phyloP scores from a whole-genome alignment of 2,888 invertebrate species.

The Phania funesta region DNA sequence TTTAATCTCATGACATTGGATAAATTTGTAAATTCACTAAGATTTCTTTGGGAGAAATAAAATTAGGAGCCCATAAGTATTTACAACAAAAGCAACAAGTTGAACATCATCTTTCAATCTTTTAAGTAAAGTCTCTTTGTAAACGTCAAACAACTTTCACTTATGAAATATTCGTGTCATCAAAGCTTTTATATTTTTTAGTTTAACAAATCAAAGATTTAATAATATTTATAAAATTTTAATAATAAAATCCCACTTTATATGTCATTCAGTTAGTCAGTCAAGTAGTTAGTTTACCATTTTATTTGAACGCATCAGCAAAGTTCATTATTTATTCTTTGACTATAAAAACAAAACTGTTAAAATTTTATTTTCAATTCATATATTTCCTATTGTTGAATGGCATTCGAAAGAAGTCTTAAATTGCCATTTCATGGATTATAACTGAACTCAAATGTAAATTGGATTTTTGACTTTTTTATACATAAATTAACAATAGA shows the following conservation, averaged over 20 bases:
- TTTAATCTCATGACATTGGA: slow-evolving; percentile 54
- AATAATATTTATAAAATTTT: slow-evolving; percentile 23
- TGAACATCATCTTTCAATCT: slow-evolving; percentile 20
- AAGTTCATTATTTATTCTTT: slow-evolving; percentile 6
- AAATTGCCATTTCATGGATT: no score
- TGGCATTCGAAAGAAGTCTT: no score
- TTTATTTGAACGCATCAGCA: not conserved
- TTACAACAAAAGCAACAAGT: slow-evolving; percentile 5
- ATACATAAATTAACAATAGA: no score
- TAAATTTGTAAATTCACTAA: not conserved
- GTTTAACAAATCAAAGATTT: not conserved
- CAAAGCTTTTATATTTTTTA: slow-evolving; percentile 5
- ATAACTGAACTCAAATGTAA: slow-evolving; percentile 31
- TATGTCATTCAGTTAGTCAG: slow-evolving; percentile 7
- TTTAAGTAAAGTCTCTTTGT: not conserved
- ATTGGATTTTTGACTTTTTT: slow-evolving; percentile 11
- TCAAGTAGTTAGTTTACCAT: not conserved
- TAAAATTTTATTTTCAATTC: no score
- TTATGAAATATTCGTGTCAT: slow-evolving; percentile 30
- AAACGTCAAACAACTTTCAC: slow-evolving; percentile 56
- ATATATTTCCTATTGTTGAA: no score
- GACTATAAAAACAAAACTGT: no score
- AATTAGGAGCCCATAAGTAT: not conserved
- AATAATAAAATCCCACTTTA: not conserved
- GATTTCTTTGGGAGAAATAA: not conserved